Evolutionary conservation across 2,113 vertebrate genomes (phyloP).

Genomic region (Polypterus bichir): DNA sequence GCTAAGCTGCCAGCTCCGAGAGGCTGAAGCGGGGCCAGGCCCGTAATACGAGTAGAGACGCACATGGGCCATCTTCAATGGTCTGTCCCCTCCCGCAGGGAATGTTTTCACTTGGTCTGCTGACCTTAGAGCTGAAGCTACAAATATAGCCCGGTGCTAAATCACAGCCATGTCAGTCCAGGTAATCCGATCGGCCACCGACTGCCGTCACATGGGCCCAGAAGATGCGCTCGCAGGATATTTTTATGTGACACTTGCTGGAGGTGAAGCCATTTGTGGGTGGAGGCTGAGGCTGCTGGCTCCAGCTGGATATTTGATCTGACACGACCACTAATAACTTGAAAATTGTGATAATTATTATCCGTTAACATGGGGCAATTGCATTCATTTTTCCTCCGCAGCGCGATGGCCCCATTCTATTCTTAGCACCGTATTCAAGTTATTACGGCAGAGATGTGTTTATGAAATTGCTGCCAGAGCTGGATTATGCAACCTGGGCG

Average conservation of each 20-base stretch:
- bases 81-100: no score
- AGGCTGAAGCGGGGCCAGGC: no score
- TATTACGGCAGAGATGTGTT: conserved; percentile 20
- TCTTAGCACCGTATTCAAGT: conserved; percentile 3
- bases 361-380: conserved; percentile 49
- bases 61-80: no score
- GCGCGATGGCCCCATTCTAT: conserved; percentile 23
- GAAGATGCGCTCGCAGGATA: conserved; percentile 14
- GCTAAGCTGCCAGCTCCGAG: no score
- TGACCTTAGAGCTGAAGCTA: conserved; percentile 44
- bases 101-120: conserved; percentile 23
- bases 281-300: conserved; percentile 21
- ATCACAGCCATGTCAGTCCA: conserved; percentile 42
- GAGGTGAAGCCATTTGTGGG: conserved; percentile 24
- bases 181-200: conserved; percentile 37
- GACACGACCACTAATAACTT: conserved; percentile 43
- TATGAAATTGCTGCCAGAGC: conserved; percentile 29
- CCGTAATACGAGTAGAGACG: no score
- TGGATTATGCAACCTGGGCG: conserved; percentile 30
- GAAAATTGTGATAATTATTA: conserved; percentile 49
- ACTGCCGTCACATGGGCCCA: conserved; percentile 30
- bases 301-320: conserved; percentile 30
- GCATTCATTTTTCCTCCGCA: conserved; percentile 31
- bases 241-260: conserved; percentile 29
- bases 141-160: conserved; percentile 44